phyloP scores from a whole-genome alignment of 2,113 vertebrate species.

The Gopherus flavomarginatus region DNA sequence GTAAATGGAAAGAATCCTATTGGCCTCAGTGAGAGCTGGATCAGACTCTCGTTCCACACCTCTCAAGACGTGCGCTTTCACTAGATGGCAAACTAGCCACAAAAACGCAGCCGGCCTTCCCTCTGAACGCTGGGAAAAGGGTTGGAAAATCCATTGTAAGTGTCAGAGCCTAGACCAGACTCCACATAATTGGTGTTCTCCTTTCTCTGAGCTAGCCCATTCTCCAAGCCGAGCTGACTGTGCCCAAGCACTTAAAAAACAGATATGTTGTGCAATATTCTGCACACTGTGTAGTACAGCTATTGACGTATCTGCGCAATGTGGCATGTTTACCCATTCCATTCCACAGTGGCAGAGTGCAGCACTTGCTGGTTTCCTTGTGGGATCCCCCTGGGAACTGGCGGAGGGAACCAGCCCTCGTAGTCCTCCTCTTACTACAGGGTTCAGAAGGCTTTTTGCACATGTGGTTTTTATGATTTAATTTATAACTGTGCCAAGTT shows the following conservation, averaged over 20 bases:
- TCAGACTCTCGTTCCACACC: neutral
- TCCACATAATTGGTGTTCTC: neutral
- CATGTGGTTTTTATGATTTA: constrained; percentile 29
- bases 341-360: neutral
- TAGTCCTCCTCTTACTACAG: neutral
- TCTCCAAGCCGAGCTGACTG: neutral
- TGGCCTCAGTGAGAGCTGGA: neutral
- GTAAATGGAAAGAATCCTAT: neutral
- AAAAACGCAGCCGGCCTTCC: neutral
- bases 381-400: neutral
- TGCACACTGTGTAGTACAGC: neutral
- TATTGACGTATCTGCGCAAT: neutral
- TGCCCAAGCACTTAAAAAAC: neutral
- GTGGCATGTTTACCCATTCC: neutral
- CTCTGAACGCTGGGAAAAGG: neutral
- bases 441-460: neutral
- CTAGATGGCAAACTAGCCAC: neutral
- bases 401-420: neutral
- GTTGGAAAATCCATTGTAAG: neutral
- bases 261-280: neutral
- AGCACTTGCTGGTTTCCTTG: neutral
- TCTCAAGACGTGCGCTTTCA: neutral
- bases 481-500: constrained; percentile 25
- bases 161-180: neutral
- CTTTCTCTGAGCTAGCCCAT: neutral